Evolutionary conservation across 2,888 invertebrate genomes (phyloP), one percentile per base, ranked within the genome.

Genomic region (Drymonia ruficornis): DNA sequence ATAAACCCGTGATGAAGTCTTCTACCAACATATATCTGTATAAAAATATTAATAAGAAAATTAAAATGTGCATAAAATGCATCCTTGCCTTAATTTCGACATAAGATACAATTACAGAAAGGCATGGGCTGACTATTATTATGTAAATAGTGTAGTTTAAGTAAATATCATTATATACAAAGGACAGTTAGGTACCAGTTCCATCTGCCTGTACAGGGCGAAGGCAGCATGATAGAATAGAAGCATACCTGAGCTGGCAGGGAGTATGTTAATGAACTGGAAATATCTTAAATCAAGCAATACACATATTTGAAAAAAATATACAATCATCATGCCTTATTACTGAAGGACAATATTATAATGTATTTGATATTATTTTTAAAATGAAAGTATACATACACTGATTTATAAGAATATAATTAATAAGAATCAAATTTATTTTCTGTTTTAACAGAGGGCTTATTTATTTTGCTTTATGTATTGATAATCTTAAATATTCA

Each of bases 251-350:
- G 23, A 23, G 6, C 23, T 23, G 1, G 0, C 1, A 23, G 23
- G 23, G 4, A 7, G 23, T 9, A 9, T 31, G 31, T 11, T 31
- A 31, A 7, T 8, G 28, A n/a, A 31, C 31, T 31, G 31, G 9
- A 31, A 9, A 9, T 31, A 42, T 18, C n/a, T 15, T 29, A 15
- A 47, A 31, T 47, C 28, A 50, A 48, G 40, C 40, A 40, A 16
- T 40, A 15, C 16, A 9, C 16, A 40, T 1, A 36, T 4, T 11
- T 65, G 59, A 56, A 53, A 36, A 55, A 59, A 65, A 61, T 66
- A 72, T 63, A 75, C 75, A 79, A 78, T 76, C 65, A 67, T 55
- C 74, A 74, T 80, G 87, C 85, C 86, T 87, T 87, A 83, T 70
- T 75, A 78, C 62, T 62, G 65, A 67, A 72, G 66, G 78, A 82